Percentiles rank a stretch among this genome's conserved stretches.
These are phyloP conservation scores for Callosobruchus maculatus DNA, from an alignment of 2,888 invertebrate species.

Conservation along the genomic window DNA sequence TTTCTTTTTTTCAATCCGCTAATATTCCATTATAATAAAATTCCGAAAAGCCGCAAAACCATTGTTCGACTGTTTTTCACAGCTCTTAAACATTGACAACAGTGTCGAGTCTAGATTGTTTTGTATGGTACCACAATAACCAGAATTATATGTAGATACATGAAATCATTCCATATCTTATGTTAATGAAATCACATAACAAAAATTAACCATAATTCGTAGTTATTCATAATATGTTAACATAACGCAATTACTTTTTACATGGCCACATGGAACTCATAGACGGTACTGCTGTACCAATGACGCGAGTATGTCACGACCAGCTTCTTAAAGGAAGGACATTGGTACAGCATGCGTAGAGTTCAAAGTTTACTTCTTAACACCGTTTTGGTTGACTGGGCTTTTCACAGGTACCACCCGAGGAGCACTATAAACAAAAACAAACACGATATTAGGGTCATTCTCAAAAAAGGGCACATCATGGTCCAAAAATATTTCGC, in stretches of 20 bases:
- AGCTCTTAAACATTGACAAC: no score
- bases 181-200: constrained; percentile 46
- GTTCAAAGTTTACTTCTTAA: constrained; percentile 41
- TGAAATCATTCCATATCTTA: constrained; percentile 46
- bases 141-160: constrained; percentile 45
- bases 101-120: no score
- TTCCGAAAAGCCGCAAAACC: no score
- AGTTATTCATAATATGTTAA: constrained; percentile 30
- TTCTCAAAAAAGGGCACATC: no score
- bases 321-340: constrained; percentile 18
- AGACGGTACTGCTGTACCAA: constrained; percentile 36
- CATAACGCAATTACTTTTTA: constrained; percentile 31
- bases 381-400: constrained; percentile 40
- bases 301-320: constrained; percentile 25
- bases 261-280: constrained; percentile 48
- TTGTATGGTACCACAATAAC: constrained; percentile 34
- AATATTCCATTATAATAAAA: no score
- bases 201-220: constrained; percentile 42
- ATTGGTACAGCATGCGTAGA: constrained; percentile 39
- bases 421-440: constrained; percentile 15
- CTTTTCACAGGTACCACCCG: constrained; percentile 31
- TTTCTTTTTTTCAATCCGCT: no score
- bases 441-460: no score
- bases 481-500: no score
- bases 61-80: no score